Evolutionary conservation across 2,888 invertebrate species (phyloP).

Genomic region (Boloria euphrosyne): DNA sequence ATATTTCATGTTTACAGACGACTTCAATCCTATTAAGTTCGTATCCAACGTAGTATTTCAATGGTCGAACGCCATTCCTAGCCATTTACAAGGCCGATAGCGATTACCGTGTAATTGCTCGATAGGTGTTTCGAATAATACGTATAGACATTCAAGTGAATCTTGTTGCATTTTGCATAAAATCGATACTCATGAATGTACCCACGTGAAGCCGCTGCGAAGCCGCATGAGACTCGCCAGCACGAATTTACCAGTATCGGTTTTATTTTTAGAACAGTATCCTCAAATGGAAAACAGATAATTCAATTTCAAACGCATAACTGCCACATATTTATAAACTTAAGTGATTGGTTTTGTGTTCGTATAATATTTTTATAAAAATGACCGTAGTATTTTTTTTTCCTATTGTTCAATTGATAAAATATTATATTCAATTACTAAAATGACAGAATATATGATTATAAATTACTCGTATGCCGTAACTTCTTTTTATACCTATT

Average conservation of each 20-base stretch:
- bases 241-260: conserved; percentile 64
- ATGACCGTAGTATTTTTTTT: neutral
- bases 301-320: conserved; percentile 52
- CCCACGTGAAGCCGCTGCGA: conserved; percentile 56
- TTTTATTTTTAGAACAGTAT: conserved; percentile 66
- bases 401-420: neutral
- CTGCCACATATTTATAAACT: conserved; percentile 33
- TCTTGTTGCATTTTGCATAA: conserved; percentile 82
- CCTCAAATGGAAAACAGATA: conserved; percentile 51
- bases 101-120: conserved; percentile 70
- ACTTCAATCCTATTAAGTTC: conserved; percentile 58
- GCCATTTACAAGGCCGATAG: conserved; percentile 60
- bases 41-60: conserved; percentile 55
- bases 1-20: conserved; percentile 60
- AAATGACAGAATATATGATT: too few species aligned
- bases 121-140: conserved; percentile 62
- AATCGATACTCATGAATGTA: conserved; percentile 81
- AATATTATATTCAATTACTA: too few species aligned
- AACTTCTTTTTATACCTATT: too few species aligned
- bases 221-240: conserved; percentile 64
- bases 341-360: conserved; percentile 23
- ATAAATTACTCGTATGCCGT: too few species aligned
- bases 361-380: conserved; percentile 3
- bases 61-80: conserved; percentile 52
- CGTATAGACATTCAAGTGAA: conserved; percentile 74